Evolutionary conservation across 1,140 invertebrate genomes (phyloP).

Genomic region (Asbolus verrucosus): DNA sequence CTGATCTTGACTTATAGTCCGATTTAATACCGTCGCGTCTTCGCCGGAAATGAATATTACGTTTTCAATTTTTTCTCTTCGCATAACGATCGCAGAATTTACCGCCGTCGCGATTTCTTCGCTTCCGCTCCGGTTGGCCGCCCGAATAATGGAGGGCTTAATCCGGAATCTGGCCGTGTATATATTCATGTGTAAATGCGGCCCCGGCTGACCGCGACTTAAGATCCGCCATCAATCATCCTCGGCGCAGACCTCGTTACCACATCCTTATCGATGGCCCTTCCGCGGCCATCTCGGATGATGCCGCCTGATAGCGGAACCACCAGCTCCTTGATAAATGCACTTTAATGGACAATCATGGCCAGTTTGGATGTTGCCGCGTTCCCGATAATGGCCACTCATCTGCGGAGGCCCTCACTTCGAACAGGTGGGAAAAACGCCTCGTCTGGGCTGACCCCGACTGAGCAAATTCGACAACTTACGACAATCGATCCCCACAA

Average conservation of each 20-base stretch:
- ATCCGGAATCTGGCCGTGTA: too few species aligned
- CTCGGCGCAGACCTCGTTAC: conserved; percentile 21
- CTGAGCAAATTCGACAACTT: too few species aligned
- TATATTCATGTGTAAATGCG: conserved; percentile 41
- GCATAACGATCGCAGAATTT: conserved; percentile 39
- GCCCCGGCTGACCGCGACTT: conserved; percentile 2
- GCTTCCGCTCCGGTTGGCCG: conserved; percentile 18
- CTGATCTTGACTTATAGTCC: conserved; percentile 55
- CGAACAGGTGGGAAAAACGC: conserved; percentile 9
- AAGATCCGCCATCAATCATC: conserved; percentile 32
- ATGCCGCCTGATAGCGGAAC: conserved; percentile 18
- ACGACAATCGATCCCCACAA: too few species aligned
- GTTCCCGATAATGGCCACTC: conserved; percentile 23
- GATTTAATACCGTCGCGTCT: conserved; percentile 42
- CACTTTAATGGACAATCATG: conserved; percentile 37
- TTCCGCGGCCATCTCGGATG: conserved; percentile 10
- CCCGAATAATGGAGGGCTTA: conserved; percentile 18
- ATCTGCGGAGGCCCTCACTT: neutral
- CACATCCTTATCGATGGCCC: conserved; percentile 27
- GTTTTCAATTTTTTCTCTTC: conserved; percentile 48
- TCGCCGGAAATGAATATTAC: conserved; percentile 52
- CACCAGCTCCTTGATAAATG: conserved; percentile 29
- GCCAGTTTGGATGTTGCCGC: conserved; percentile 21
- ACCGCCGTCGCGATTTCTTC: conserved; percentile 8
- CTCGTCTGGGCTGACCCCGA: too few species aligned